phyloP scores from a whole-genome alignment of 2,797 vertebrate genomes.

The Cossypha polioptera region DNA sequence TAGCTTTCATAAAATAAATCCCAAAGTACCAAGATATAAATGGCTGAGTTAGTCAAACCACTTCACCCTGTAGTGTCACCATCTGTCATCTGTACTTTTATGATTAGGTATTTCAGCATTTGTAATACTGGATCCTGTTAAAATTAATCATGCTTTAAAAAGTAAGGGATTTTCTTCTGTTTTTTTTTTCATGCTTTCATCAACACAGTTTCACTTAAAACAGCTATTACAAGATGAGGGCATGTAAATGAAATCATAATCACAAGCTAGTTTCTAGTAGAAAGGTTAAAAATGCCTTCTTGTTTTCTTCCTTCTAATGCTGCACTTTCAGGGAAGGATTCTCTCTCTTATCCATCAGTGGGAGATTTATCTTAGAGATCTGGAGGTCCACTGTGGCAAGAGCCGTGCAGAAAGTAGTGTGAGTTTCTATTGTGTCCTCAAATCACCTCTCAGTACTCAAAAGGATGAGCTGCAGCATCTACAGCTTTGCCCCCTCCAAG shows the following conservation, averaged over 20 bases:
- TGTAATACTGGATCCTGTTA: background rate
- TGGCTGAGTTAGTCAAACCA: background rate
- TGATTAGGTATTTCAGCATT: background rate
- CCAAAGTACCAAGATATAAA: background rate
- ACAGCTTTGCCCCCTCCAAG: background rate
- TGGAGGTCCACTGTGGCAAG: background rate
- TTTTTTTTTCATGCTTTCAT: background rate
- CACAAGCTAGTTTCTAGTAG: background rate
- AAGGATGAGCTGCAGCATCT: background rate
- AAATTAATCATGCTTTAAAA: background rate
- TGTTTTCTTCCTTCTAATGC: background rate
- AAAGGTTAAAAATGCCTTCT: background rate
- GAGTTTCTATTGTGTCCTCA: background rate
- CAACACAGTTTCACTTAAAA: background rate
- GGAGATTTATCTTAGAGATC: background rate
- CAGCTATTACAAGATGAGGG: background rate
- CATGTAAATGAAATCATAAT: background rate
- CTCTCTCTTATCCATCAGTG: background rate
- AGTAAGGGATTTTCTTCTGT: background rate
- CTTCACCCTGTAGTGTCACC: background rate
- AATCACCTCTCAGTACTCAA: background rate
- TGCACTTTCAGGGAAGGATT: background rate
- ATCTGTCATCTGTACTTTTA: conserved; percentile 14
- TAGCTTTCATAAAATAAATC: conserved; percentile 6
- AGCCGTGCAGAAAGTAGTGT: background rate